phyloP scores from a whole-genome alignment of 2,797 vertebrate genomes.

The Syndactyla subalaris region DNA sequence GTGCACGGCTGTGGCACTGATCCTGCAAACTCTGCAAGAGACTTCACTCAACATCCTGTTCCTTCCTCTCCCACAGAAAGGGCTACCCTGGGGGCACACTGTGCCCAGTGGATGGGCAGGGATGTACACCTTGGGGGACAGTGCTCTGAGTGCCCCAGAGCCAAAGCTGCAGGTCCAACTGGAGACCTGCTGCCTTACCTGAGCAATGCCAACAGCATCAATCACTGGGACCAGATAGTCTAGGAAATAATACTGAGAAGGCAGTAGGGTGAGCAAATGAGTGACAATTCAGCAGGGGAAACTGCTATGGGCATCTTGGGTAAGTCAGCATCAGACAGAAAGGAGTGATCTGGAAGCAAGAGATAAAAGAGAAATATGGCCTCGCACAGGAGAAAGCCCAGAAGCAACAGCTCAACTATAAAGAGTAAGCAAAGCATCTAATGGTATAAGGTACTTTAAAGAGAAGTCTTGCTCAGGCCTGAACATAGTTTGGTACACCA shows the following conservation, averaged over 20 bases:
- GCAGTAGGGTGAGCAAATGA: not conserved
- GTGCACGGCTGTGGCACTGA: fast-evolving
- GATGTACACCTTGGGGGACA: not conserved
- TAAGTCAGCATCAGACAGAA: not conserved
- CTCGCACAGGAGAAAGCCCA: not conserved
- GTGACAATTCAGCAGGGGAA: not conserved
- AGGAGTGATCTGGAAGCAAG: fast-evolving
- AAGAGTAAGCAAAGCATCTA: not conserved
- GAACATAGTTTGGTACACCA: not conserved
- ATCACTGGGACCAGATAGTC: not conserved
- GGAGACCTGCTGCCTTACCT: not conserved
- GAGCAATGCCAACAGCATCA: not conserved
- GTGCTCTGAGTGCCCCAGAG: fast-evolving
- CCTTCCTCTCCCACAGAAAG: not conserved
- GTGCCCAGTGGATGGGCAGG: not conserved
- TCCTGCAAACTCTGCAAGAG: not conserved
- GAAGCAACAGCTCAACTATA: not conserved
- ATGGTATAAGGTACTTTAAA: not conserved
- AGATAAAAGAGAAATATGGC: fast-evolving
- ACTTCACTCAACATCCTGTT: not conserved
- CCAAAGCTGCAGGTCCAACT: not conserved
- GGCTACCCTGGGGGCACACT: not conserved
- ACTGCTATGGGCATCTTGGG: not conserved
- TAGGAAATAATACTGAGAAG: not conserved
- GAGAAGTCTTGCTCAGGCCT: not conserved